Base-by-base conservation (phyloP, 2,113 vertebrate genomes). In the Periophthalmodon schlosseri region DNA sequence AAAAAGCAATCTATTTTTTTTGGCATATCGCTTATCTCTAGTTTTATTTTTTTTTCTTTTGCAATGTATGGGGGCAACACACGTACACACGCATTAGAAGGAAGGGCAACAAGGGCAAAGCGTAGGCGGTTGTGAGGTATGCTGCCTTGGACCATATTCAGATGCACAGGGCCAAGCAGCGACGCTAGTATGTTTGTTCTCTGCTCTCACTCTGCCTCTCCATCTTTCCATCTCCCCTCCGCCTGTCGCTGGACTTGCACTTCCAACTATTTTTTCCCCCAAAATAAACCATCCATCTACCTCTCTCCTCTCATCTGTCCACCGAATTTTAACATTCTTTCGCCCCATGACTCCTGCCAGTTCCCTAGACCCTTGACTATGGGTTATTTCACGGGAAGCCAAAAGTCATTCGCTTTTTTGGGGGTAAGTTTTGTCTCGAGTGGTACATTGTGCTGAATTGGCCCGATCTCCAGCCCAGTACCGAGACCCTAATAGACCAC, bases 401-500 rank as follows among this genome's bases (percentile, higher is more conserved):
- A 63, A 34, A 67, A 85, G 81, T 87, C 84, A 86, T 82, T 58
- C 58, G 83, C 70, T 77, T 81, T 81, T 79, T 69, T 68, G 66
- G 58, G 72, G 13, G 11, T 6, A 14, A 5, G 57, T 24, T 68
- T 75, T 75, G 61, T 83, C 68, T 78, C 67, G 39, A 68, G 79
- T 67, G 67, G 52, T 70, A 69, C 57, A 80, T 87, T 36, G 47
- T 75, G 87, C 88, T 84, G 86, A 87, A 73, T 86, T 84, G 86
- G 87, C 87, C 87, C 81, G 80, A 89, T 90, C 87, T 83, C 91
- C 90, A 88, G 86, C 36, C 68, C 72, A 70, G 81, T 88, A 91
- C 79, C 60, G 83, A 88, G 89, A 88, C 77, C 91, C 89, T 68
- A 69, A 68, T 57, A 89, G 89, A 82, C 90, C 89, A 74, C 73